Percentiles rank a stretch among this genome's conserved stretches.
Evolutionary conservation across 2,888 invertebrate genomes (phyloP).

Genomic region (Drosophila leonis): DNA sequence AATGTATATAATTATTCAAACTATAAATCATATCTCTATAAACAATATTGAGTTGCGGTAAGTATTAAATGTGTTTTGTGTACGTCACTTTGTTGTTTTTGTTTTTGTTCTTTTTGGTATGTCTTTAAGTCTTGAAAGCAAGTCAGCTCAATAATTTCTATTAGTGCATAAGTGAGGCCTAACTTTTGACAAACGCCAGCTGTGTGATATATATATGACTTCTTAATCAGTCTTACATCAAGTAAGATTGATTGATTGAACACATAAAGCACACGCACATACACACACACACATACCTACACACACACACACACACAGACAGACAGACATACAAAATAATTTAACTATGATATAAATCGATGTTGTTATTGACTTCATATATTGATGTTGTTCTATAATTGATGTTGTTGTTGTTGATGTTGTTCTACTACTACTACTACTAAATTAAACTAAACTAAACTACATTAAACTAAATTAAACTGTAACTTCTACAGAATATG

Average conservation of each 20-base stretch:
- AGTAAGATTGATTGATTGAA: slow-evolving; percentile 24
- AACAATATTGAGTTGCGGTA: slow-evolving; percentile 23
- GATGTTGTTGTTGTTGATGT: slow-evolving; percentile 76
- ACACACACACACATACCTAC: background rate
- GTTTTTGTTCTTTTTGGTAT: slow-evolving; percentile 17
- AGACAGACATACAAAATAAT: slow-evolving; percentile 22
- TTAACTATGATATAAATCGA: slow-evolving; percentile 67
- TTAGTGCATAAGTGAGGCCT: slow-evolving; percentile 16
- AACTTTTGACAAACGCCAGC: slow-evolving; percentile 8
- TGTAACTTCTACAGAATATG: slow-evolving; percentile 46
- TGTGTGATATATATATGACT: background rate
- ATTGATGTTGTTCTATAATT: slow-evolving; percentile 80
- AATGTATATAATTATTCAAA: slow-evolving; percentile 17
- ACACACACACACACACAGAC: background rate
- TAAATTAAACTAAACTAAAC: slow-evolving; percentile 50
- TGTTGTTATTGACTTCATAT: slow-evolving; percentile 81
- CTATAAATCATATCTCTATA: background rate
- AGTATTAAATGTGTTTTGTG: slow-evolving; percentile 44
- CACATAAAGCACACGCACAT: slow-evolving; percentile 18
- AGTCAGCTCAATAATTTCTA: slow-evolving; percentile 16
- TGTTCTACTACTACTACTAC: slow-evolving; percentile 69
- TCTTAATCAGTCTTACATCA: slow-evolving; percentile 16
- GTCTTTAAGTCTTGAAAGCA: slow-evolving; percentile 32
- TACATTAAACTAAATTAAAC: slow-evolving; percentile 41
- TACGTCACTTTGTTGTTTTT: slow-evolving; percentile 28